Conservation (phyloP, 2,888 invertebrate species). For the Tipula vernalis region DNA sequence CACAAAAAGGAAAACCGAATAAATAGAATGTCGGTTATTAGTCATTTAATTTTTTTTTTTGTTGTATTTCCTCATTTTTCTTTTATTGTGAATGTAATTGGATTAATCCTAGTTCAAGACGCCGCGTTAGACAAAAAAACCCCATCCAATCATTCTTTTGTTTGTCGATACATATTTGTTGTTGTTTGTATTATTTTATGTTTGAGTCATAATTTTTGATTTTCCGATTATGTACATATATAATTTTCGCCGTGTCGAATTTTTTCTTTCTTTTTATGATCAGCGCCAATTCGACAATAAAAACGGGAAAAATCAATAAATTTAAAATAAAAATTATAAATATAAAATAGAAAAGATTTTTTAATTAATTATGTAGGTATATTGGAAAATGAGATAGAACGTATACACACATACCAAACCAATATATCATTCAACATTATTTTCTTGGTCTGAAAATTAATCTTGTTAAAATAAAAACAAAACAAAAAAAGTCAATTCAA, state of each 20-base stretch:
- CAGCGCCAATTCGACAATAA: neutral
- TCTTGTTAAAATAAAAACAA: neutral
- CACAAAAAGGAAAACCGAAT: neutral
- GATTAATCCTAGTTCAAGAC: neutral
- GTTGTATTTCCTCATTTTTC: neutral
- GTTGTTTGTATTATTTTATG: neutral
- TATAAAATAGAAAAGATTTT: neutral
- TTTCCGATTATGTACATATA: neutral
- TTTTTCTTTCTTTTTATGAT: neutral
- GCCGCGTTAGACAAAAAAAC: neutral
- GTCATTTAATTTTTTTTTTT: neutral
- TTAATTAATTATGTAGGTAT: neutral
- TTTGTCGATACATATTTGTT: neutral
- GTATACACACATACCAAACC: neutral
- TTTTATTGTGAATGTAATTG: neutral
- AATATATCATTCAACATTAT: neutral
- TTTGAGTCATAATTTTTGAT: neutral
- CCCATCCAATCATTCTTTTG: neutral
- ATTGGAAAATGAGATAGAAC: neutral
- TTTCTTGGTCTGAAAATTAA: neutral
- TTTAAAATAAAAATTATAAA: neutral
- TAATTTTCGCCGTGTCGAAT: neutral
- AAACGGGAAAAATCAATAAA: neutral
- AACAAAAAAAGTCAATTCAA: neutral
- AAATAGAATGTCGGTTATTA: slow-evolving; percentile 4